Evolutionary conservation across 2,113 vertebrate species (phyloP).

Genomic region (Menura novaehollandiae): DNA sequence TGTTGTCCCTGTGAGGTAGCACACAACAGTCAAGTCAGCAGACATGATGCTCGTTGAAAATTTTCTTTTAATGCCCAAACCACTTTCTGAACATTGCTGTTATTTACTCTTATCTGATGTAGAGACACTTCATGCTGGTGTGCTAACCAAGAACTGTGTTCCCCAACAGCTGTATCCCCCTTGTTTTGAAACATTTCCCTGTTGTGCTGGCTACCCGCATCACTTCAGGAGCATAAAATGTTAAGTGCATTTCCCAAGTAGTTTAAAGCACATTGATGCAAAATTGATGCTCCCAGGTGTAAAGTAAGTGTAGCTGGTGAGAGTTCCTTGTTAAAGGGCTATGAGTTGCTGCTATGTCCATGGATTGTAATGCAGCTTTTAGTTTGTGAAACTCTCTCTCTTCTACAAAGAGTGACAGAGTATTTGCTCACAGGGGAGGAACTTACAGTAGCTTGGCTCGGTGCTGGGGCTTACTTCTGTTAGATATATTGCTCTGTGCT

Average conservation of each 20-base stretch:
- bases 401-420: not conserved
- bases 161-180: not conserved
- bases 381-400: not conserved
- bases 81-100: not conserved
- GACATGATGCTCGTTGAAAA: not conserved
- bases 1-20: not conserved
- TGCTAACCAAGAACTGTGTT: not conserved
- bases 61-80: not conserved
- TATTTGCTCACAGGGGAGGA: not conserved
- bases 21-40: not conserved
- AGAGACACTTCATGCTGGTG: not conserved
- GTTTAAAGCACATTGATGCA: not conserved
- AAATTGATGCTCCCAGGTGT: not conserved
- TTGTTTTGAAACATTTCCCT: not conserved
- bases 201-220: fast-evolving
- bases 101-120: not conserved
- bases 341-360: not conserved
- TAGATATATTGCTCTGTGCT: not conserved
- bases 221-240: not conserved
- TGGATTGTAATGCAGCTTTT: not conserved
- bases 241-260: not conserved
- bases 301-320: not conserved
- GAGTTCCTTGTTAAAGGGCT: not conserved
- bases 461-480: not conserved
- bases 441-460: not conserved